These are phyloP conservation scores for Ornithoptera priamus DNA, from an alignment of 2,888 invertebrate genomes.

Conservation along the genomic window DNA sequence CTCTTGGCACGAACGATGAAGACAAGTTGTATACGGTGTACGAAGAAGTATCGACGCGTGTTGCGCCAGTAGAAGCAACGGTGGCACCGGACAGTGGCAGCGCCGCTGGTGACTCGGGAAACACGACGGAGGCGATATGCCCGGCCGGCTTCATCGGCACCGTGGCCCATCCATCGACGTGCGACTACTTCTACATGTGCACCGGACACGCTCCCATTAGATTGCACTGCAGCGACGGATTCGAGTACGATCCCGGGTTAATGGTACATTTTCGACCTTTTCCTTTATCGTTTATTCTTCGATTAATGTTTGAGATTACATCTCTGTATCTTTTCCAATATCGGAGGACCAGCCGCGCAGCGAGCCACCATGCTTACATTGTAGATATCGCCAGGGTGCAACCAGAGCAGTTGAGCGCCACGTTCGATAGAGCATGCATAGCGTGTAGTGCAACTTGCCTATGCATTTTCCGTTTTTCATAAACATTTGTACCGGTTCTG, in stretches of 20 bases:
- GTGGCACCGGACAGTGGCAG: background rate
- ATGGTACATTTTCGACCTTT: background rate
- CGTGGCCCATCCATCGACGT: constrained; percentile 40
- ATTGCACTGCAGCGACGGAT: constrained; percentile 34
- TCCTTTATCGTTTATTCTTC: too few species aligned
- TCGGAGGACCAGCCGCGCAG: too few species aligned
- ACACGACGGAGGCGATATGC: constrained; percentile 19
- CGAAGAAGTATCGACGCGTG: background rate
- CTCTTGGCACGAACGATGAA: background rate
- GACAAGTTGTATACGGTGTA: constrained; percentile 4
- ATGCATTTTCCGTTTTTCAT: too few species aligned
- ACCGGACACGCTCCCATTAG: constrained; percentile 35
- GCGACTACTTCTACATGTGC: constrained; percentile 44
- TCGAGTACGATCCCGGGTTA: constrained; percentile 24
- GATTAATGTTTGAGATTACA: too few species aligned
- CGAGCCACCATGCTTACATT: too few species aligned
- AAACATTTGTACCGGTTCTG: too few species aligned
- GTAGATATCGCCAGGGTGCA: too few species aligned
- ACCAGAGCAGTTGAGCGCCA: too few species aligned
- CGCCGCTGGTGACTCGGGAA: too few species aligned
- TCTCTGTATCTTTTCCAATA: too few species aligned
- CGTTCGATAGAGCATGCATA: too few species aligned
- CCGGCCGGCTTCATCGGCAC: constrained; percentile 39
- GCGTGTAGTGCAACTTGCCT: too few species aligned
- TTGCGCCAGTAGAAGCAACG: background rate